phyloP scores from a whole-genome alignment of 2,797 vertebrate genomes.

The Glossophaga mutica region DNA sequence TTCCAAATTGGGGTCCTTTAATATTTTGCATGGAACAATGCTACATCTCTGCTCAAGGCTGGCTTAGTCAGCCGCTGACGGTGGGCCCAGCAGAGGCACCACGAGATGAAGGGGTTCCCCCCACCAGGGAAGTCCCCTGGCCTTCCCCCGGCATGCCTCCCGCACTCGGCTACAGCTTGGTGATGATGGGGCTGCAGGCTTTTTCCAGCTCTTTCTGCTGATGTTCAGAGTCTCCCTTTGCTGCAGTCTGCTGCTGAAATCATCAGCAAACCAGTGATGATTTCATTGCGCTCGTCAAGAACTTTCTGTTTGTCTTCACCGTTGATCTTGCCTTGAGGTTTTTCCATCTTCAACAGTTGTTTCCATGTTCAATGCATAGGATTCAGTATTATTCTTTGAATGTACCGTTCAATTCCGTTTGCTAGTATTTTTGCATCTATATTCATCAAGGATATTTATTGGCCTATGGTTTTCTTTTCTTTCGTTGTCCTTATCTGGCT shows the following conservation, averaged over 20 bases:
- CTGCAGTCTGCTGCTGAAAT: not conserved
- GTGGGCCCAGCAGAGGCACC: not conserved
- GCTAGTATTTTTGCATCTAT: not conserved
- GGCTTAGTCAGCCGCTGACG: not conserved
- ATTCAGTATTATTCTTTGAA: not conserved
- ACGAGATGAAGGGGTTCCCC: not conserved
- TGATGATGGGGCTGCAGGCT: not conserved
- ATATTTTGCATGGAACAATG: not conserved
- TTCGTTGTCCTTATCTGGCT: not conserved
- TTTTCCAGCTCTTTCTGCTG: not conserved
- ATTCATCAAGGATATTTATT: not conserved
- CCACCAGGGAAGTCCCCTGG: too few relatives aligned
- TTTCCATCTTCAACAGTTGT: not conserved
- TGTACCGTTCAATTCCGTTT: not conserved
- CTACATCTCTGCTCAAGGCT: not conserved
- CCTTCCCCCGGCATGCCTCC: not conserved
- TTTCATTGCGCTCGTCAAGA: not conserved
- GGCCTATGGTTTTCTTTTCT: not conserved
- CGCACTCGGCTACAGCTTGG: not conserved
- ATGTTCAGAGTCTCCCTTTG: not conserved
- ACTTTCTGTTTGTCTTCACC: not conserved
- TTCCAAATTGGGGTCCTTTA: not conserved
- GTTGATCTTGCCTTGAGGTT: not conserved
- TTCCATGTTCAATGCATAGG: not conserved
- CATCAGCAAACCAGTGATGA: not conserved